Evolutionary conservation across 2,113 vertebrate genomes (phyloP).

Genomic region (rabbit (Oryctolagus cuniculus)): DNA sequence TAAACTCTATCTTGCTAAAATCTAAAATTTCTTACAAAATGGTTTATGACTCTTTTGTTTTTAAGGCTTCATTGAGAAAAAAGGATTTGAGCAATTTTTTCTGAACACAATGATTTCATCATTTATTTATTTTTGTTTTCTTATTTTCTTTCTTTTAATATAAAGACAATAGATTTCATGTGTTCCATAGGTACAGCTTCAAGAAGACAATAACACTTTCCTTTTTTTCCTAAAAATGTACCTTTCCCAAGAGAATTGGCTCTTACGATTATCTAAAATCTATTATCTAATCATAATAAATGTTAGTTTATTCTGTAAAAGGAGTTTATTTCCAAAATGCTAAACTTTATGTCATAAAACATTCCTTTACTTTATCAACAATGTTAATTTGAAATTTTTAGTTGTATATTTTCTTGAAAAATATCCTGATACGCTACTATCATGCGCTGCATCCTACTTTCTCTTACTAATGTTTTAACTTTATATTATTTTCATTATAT

Average conservation of each 20-base stretch:
- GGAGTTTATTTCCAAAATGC: background rate
- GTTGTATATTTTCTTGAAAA: conserved; percentile 17
- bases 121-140: background rate
- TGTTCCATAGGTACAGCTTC: too few relatives aligned
- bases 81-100: background rate
- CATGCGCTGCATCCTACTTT: background rate
- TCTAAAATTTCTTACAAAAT: background rate
- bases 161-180: too few relatives aligned
- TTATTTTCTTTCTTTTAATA: too few relatives aligned
- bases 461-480: background rate
- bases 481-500: background rate
- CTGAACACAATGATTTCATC: background rate
- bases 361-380: background rate
- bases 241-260: background rate
- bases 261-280: background rate
- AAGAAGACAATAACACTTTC: background rate
- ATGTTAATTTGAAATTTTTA: conserved; percentile 1
- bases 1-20: background rate
- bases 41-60: background rate
- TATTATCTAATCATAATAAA: background rate
- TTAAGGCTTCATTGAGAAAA: background rate
- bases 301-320: background rate
- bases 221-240: background rate
- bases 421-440: background rate
- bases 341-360: background rate